Evolutionary conservation across 2,888 invertebrate species (phyloP).

Genomic region (Ryuthela nishihirai): DNA sequence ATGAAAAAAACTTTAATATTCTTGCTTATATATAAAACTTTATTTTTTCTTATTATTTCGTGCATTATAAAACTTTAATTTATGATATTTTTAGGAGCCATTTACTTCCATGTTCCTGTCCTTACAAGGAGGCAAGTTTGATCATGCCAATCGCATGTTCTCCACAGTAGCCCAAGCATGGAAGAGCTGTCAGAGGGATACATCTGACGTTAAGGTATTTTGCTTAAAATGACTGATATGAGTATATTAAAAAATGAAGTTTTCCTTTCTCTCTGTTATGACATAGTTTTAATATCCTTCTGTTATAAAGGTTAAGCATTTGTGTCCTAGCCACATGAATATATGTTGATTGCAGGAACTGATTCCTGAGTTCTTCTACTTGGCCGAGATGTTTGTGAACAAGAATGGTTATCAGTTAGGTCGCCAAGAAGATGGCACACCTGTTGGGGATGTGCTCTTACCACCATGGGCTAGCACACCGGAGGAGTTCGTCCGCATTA

Average conservation of each 20-base stretch:
- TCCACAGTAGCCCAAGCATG: conserved; percentile 91
- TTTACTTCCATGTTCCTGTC: conserved; percentile 99
- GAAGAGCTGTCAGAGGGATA: conserved; percentile 98
- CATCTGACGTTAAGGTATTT: conserved; percentile 91
- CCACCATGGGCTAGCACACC: conserved; percentile 97
- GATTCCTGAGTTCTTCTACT: conserved; percentile 97
- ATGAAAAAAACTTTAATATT: too few species aligned
- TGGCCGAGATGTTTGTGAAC: conserved; percentile 98
- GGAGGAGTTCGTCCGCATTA: conserved; percentile 96
- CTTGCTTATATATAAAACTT: background rate
- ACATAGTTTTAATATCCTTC: too few species aligned
- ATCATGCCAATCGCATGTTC: conserved; percentile 95
- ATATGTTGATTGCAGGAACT: conserved; percentile 71
- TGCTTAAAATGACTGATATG: too few species aligned
- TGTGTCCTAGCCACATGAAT: too few species aligned
- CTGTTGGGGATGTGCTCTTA: conserved; percentile 76
- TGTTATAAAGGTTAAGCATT: too few species aligned
- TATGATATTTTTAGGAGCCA: conserved; percentile 69
- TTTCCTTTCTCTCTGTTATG: too few species aligned
- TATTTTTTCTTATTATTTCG: background rate
- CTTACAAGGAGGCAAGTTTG: conserved; percentile 97
- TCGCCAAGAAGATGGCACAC: conserved; percentile 73
- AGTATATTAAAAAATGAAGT: too few species aligned
- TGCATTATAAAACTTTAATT: background rate
- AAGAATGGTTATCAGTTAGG: conserved; percentile 79